A percentile compares a stretch with the other conserved stretches of the same genome.
Evolutionary conservation across 2,888 invertebrate genomes (phyloP).

Genomic region (Calliopum simillimum): DNA sequence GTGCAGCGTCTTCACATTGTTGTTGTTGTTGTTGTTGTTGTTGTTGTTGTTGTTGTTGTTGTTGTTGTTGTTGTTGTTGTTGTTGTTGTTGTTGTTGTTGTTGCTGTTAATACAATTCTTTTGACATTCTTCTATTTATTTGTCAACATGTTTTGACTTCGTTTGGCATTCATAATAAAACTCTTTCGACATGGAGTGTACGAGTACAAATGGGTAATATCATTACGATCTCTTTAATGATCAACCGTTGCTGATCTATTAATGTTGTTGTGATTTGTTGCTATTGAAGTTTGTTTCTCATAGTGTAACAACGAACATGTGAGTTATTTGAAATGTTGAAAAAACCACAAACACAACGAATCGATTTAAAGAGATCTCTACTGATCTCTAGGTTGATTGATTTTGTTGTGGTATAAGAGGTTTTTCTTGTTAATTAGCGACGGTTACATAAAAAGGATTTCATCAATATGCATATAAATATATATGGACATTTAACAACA

Average conservation of each 20-base stretch:
- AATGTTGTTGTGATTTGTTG: no score
- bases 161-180: conserved; percentile 61
- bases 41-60: conserved; percentile 28
- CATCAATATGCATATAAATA: no score
- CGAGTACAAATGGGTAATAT: background rate
- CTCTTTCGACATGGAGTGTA: conserved; percentile 15
- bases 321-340: background rate
- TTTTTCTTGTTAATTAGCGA: conserved; percentile 8
- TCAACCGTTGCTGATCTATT: background rate
- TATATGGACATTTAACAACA: no score
- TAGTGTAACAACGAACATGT: background rate
- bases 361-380: background rate
- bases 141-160: conserved; percentile 62
- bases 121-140: conserved; percentile 36
- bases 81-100: conserved; percentile 33
- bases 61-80: conserved; percentile 11
- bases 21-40: conserved; percentile 22
- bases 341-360: background rate
- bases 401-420: background rate
- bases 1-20: background rate
- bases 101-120: conserved; percentile 38
- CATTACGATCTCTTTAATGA: conserved; percentile 1
- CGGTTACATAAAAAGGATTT: no score
- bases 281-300: no score
- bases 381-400: background rate